Conservation (phyloP, 2,797 vertebrate genomes). For the Hipposideros larvatus region DNA sequence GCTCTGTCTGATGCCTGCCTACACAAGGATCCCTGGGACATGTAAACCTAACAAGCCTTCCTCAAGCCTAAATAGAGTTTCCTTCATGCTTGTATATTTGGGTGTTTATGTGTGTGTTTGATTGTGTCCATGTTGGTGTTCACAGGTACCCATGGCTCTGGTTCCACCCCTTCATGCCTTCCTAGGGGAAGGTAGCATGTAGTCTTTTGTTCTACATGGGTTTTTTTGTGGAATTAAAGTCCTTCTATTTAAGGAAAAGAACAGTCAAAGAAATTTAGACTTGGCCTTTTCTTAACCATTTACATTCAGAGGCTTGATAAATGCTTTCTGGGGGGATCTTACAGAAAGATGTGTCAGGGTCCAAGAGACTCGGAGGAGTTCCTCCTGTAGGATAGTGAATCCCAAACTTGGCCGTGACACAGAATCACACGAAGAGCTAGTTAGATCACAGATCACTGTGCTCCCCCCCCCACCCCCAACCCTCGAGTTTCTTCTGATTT, state of each 20-base stretch:
- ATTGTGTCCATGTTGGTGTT: background rate
- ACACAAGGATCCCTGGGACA: background rate
- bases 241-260: background rate
- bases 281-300: background rate
- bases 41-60: background rate
- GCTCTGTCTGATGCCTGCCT: background rate
- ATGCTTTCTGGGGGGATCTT: background rate
- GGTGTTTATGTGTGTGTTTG: background rate
- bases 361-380: background rate
- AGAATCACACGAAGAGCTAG: background rate
- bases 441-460: background rate
- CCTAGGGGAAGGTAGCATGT: background rate
- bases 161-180: background rate
- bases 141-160: background rate
- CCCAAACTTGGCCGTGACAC: background rate
- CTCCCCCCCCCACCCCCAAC: too few species aligned
- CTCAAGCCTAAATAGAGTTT: background rate
- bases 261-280: background rate
- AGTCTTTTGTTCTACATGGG: background rate
- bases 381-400: background rate
- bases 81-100: background rate
- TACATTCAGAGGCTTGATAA: slow-evolving; percentile 13
- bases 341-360: background rate
- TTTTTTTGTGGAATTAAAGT: background rate
- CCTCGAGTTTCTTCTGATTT: background rate